Conservation (phyloP, 2,113 vertebrate species). For the Aptenodytes forsteri region DNA sequence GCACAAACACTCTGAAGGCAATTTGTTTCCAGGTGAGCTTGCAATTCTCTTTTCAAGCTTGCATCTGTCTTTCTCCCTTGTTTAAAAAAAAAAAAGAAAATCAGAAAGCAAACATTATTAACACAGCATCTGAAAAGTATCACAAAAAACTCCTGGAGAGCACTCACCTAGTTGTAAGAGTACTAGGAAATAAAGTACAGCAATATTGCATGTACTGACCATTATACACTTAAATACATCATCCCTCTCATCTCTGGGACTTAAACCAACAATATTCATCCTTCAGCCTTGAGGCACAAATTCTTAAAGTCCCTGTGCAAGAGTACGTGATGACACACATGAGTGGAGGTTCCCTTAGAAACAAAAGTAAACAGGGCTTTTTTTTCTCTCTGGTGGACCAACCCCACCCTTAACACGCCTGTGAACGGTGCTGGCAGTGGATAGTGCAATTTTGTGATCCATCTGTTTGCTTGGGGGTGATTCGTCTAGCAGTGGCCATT, state of each 20-base stretch:
- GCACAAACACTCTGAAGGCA: not conserved
- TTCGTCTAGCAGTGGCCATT: not conserved
- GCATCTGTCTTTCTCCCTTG: not conserved
- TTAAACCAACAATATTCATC: not conserved
- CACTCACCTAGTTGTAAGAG: not conserved
- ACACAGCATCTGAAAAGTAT: not conserved
- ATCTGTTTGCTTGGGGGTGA: not conserved
- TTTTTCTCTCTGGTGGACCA: not conserved
- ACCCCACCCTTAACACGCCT: not conserved
- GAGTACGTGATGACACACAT: not conserved
- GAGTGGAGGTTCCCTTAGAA: conserved; percentile 22
- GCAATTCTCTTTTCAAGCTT: not conserved
- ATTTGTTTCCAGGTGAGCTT: not conserved
- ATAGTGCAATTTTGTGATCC: not conserved
- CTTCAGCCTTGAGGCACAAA: not conserved
- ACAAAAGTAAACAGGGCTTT: not conserved
- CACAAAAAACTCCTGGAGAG: not conserved
- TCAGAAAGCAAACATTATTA: not conserved
- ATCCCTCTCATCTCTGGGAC: not conserved
- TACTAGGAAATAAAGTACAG: not conserved
- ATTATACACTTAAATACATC: not conserved
- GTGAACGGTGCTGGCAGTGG: not conserved
- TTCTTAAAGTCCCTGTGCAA: not conserved
- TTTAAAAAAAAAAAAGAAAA: not conserved
- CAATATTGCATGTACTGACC: not conserved